Evolutionary conservation across 2,888 invertebrate genomes (phyloP).

Genomic region (Labia minor): DNA sequence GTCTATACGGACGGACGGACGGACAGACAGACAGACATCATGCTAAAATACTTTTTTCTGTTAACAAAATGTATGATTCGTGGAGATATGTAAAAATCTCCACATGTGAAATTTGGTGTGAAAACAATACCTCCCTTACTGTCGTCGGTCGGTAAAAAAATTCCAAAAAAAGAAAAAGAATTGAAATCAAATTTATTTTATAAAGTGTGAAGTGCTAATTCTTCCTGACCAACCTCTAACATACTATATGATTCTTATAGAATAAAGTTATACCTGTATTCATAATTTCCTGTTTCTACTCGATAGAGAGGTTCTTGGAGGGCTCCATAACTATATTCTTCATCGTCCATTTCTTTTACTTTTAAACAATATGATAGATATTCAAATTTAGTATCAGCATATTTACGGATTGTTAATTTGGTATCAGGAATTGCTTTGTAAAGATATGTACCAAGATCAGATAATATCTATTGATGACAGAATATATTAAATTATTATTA

Average conservation of each 20-base stretch:
- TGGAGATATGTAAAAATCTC: too few relatives aligned
- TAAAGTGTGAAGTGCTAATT: too few relatives aligned
- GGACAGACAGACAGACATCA: too few relatives aligned
- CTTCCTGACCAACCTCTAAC: too few relatives aligned
- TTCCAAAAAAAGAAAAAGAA: background rate
- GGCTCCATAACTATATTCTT: slow-evolving; percentile 86
- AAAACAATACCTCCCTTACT: too few relatives aligned
- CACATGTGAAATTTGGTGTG: too few relatives aligned
- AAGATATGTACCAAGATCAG: slow-evolving; percentile 91
- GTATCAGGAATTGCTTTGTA: slow-evolving; percentile 98
- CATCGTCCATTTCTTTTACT: slow-evolving; percentile 99
- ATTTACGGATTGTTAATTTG: slow-evolving; percentile 90
- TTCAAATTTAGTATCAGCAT: slow-evolving; percentile 98
- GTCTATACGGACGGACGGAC: too few relatives aligned
- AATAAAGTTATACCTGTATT: slow-evolving; percentile 90
- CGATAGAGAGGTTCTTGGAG: slow-evolving; percentile 93
- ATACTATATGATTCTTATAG: background rate
- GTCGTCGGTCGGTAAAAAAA: too few relatives aligned
- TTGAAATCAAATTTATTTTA: background rate
- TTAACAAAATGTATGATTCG: too few relatives aligned
- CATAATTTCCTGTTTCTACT: slow-evolving; percentile 98
- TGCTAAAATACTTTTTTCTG: too few relatives aligned
- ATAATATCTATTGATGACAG: slow-evolving; percentile 74
- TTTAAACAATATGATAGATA: slow-evolving; percentile 98
- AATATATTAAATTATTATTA: too few relatives aligned